Percentiles rank a stretch among this genome's conserved stretches.
phyloP scores from a whole-genome alignment of 2,888 invertebrate species.

The Drosophila niveifrons region DNA sequence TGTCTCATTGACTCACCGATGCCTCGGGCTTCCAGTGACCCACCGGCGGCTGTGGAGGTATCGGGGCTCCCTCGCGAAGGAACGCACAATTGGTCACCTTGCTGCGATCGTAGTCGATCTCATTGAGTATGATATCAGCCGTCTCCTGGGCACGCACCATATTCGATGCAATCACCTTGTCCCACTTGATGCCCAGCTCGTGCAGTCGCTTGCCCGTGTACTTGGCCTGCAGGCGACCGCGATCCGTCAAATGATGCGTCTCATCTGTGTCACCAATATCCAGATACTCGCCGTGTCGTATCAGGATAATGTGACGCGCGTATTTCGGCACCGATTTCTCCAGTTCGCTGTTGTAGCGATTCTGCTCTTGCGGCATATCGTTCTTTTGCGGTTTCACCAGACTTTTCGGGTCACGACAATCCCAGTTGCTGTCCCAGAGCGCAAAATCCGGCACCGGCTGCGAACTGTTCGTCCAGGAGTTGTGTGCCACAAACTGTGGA shows the following conservation, averaged over 20 bases:
- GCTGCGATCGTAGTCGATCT: constrained; percentile 88
- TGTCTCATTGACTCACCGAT: constrained; percentile 87
- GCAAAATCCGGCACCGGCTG: constrained; percentile 84
- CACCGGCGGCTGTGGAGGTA: constrained; percentile 96
- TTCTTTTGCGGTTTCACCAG: constrained; percentile 88
- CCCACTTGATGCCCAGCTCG: constrained; percentile 92
- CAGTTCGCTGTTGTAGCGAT: constrained; percentile 89
- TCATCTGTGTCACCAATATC: constrained; percentile 90
- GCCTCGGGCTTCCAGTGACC: constrained; percentile 94
- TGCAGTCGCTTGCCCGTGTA: constrained; percentile 93
- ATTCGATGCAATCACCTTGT: constrained; percentile 93
- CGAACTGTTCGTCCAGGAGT: constrained; percentile 89
- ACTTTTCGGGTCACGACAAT: constrained; percentile 92
- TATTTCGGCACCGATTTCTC: constrained; percentile 87
- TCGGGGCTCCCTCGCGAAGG: constrained; percentile 96
- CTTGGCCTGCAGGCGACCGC: constrained; percentile 94
- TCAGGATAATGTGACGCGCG: constrained; percentile 92
- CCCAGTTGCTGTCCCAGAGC: constrained; percentile 96
- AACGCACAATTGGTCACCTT: constrained; percentile 89
- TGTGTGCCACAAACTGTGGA: constrained; percentile 87
- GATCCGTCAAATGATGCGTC: constrained; percentile 91
- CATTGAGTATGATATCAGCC: constrained; percentile 91
- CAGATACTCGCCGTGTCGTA: constrained; percentile 98
- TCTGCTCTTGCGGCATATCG: constrained; percentile 87
- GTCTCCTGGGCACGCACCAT: constrained; percentile 98